Evolutionary conservation across 2,797 vertebrate genomes (phyloP).

Genomic region (Semaprochilodus insignis): DNA sequence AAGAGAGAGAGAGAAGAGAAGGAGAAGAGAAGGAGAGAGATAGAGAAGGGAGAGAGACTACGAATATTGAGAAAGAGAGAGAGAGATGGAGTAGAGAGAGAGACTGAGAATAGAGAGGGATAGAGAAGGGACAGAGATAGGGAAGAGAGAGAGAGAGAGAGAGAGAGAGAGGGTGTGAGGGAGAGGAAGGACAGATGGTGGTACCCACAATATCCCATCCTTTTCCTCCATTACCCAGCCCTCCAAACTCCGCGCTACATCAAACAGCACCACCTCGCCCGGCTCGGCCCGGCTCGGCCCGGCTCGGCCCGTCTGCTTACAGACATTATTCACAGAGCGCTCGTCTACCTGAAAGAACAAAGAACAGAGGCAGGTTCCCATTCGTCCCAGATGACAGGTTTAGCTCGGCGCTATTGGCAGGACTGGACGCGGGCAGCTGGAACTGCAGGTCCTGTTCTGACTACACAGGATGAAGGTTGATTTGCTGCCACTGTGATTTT

Average conservation of each 20-base stretch:
- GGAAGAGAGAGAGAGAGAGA: not conserved
- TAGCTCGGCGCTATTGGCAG: conserved; percentile 25
- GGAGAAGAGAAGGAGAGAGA: too few species aligned
- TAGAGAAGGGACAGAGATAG: not conserved
- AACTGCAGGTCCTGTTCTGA: conserved; percentile 30
- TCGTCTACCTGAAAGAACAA: conserved; percentile 7
- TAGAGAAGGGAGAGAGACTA: not conserved
- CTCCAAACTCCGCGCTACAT: conserved; percentile 21
- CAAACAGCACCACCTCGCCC: not conserved
- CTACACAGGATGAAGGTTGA: conserved; percentile 48
- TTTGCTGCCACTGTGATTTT: conserved; percentile 51
- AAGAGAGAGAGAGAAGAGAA: not conserved
- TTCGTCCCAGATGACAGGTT: conserved; percentile 25
- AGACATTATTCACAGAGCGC: not conserved
- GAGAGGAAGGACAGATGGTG: conserved; percentile 17
- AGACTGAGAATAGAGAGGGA: too few species aligned
- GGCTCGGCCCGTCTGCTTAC: not conserved
- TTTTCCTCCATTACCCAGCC: conserved; percentile 10
- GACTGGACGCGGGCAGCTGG: conserved; percentile 8
- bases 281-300: too few species aligned
- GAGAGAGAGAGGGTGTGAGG: not conserved
- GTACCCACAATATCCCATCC: conserved; percentile 11
- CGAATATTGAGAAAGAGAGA: too few species aligned
- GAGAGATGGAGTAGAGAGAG: too few species aligned
- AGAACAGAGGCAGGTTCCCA: not conserved